Conservation (phyloP, 2,113 vertebrate species). For the Chunga burmeisteri region DNA sequence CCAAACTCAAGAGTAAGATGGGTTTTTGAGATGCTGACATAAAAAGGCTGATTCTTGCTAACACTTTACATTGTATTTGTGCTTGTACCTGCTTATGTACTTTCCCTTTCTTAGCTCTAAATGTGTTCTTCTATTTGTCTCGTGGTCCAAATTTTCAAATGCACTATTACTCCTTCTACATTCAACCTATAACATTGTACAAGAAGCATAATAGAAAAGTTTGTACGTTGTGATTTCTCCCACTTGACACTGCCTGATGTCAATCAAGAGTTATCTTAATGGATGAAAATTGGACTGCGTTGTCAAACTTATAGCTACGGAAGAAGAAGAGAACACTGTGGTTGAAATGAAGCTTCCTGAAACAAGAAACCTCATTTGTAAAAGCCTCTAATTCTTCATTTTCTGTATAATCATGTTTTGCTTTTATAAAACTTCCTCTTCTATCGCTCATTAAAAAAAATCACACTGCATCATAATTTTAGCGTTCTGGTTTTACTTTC, state of each 20-base stretch:
- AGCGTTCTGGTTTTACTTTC: background rate
- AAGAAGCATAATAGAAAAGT: background rate
- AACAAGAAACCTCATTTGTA: background rate
- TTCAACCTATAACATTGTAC: background rate
- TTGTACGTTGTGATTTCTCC: background rate
- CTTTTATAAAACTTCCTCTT: background rate
- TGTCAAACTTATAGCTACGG: background rate
- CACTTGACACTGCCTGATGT: background rate
- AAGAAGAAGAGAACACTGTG: background rate
- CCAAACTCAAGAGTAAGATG: background rate
- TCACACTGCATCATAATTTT: background rate
- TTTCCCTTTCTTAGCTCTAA: background rate
- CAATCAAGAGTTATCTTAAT: background rate
- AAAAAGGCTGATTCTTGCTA: background rate
- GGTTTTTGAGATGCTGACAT: background rate
- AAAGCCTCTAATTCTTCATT: background rate
- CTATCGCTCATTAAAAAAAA: background rate
- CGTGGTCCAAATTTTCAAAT: background rate
- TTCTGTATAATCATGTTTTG: background rate
- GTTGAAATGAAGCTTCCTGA: background rate
- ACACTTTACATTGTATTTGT: background rate
- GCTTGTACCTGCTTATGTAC: background rate
- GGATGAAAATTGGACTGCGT: background rate
- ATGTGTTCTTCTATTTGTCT: background rate
- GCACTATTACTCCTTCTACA: background rate